A percentile compares a stretch with the other conserved stretches of the same genome.
phyloP scores from a whole-genome alignment of 2,797 vertebrate species.

The Thripadectes ignobilis region DNA sequence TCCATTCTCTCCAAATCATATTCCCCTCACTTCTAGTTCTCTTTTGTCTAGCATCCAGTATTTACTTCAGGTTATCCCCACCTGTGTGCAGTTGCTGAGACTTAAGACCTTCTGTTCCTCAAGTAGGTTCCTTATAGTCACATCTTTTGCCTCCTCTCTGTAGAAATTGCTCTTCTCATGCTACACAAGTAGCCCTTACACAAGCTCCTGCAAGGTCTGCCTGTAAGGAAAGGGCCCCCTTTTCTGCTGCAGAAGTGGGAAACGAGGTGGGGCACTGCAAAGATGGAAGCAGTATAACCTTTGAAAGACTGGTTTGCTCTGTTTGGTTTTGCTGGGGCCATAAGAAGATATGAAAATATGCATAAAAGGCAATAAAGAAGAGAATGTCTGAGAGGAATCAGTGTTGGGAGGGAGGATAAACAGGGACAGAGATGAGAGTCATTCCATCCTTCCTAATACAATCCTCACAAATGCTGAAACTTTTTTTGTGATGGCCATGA shows the following conservation, averaged over 20 bases:
- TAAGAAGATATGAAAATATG: neutral
- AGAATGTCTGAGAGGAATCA: neutral
- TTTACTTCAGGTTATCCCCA: neutral
- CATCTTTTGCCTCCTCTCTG: neutral
- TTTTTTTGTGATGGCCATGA: neutral
- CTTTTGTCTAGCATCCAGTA: neutral
- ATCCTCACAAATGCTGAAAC: neutral
- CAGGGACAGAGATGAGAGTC: neutral
- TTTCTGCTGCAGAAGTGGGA: neutral
- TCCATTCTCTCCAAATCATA: neutral
- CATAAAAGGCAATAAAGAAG: neutral
- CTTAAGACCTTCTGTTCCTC: neutral
- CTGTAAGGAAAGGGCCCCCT: rapidly evolving
- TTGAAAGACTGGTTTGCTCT: neutral
- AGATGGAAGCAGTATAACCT: neutral
- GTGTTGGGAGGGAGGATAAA: neutral
- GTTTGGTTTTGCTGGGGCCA: neutral
- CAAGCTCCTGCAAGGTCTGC: neutral
- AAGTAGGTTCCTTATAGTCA: neutral
- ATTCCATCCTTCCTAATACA: neutral
- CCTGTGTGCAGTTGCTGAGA: neutral
- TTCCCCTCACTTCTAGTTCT: neutral
- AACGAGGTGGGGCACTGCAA: neutral
- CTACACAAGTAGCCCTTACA: neutral
- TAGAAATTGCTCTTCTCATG: neutral